Percentiles rank a stretch among this genome's conserved stretches.
phyloP scores from a whole-genome alignment of 2,113 vertebrate genomes.

The Callipepla squamata region DNA sequence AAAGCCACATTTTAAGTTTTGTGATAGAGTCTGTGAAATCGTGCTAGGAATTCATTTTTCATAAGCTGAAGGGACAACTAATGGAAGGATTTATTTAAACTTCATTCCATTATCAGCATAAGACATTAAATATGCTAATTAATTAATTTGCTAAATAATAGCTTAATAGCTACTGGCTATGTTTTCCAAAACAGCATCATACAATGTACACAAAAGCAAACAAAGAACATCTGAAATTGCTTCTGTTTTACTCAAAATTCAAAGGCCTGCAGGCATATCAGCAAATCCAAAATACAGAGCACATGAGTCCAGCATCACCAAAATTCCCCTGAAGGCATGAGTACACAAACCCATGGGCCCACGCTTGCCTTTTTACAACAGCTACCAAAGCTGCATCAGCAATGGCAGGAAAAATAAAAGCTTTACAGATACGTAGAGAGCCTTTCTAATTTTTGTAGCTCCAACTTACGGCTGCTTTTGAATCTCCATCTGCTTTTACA shows the following conservation, averaged over 20 bases:
- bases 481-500: slow-evolving; percentile 23
- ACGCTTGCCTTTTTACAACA: not conserved
- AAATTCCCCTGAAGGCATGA: not conserved
- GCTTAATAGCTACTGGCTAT: not conserved
- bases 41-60: not conserved
- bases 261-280: not conserved
- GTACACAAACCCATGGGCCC: not conserved
- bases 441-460: slow-evolving; percentile 24
- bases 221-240: not conserved
- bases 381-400: not conserved
- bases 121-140: not conserved
- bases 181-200: not conserved
- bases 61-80: not conserved
- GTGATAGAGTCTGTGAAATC: not conserved
- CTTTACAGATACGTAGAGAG: not conserved
- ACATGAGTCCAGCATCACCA: not conserved
- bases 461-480: not conserved
- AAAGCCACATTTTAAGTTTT: not conserved
- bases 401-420: not conserved
- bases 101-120: not conserved
- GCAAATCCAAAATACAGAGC: not conserved
- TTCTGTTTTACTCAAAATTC: not conserved
- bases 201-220: not conserved
- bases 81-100: not conserved
- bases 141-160: not conserved